A percentile compares a stretch with the other conserved stretches of the same genome.
Conservation (phyloP, 2,797 vertebrate species). For the Alectoris magna region DNA sequence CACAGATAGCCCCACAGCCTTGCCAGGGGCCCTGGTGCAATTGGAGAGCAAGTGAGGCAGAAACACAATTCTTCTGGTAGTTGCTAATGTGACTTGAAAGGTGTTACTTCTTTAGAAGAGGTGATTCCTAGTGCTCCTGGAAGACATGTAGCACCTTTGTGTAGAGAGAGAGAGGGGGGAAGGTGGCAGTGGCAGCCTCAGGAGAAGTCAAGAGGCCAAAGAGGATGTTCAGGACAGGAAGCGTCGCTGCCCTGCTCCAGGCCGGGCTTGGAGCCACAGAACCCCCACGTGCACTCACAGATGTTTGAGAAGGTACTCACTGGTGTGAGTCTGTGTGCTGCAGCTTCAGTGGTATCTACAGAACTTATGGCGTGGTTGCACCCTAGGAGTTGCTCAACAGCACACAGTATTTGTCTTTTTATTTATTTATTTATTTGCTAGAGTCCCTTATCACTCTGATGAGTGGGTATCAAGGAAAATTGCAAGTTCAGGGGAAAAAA, state of each 20-base stretch:
- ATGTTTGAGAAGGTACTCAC: neutral
- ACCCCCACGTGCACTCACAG: fast-evolving
- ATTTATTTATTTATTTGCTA: neutral
- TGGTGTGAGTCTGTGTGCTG: fast-evolving
- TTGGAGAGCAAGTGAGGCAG: fast-evolving
- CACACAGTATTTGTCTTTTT: neutral
- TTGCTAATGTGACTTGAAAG: neutral
- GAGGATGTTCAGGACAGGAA: neutral
- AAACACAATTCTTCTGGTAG: neutral
- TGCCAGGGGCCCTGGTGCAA: neutral
- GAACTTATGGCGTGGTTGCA: neutral
- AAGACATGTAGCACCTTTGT: neutral
- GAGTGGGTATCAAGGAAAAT: neutral
- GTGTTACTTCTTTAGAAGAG: neutral
- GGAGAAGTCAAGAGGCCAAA: neutral
- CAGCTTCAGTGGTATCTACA: neutral
- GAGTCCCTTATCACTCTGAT: neutral
- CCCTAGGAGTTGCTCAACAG: neutral
- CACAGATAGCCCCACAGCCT: neutral
- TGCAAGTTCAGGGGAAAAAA: neutral
- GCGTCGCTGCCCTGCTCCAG: neutral
- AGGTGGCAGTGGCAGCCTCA: neutral
- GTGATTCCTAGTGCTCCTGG: neutral
- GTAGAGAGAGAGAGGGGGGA: neutral
- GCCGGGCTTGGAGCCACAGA: fast-evolving